Base-by-base conservation (phyloP, 2,888 invertebrate genomes). In the Liopterus haemorrhoidalis region DNA sequence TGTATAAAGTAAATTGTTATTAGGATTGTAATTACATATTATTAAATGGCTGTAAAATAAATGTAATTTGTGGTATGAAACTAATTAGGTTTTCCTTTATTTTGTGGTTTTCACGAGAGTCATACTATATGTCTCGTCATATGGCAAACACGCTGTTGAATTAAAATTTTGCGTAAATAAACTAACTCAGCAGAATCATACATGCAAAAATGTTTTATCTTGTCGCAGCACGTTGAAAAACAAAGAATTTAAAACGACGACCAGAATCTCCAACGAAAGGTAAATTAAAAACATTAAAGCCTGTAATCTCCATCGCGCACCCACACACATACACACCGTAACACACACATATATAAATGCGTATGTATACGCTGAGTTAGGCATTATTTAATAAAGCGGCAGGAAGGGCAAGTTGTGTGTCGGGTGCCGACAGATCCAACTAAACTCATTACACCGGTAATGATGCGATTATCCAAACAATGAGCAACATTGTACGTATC, bases 361-460 rank as follows among this genome's bases (percentile, higher is more conserved):
- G 5, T 19, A 8, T 19, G 28, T 20, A 31, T 16, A 31, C 14
- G 18, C 22, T 22, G 11, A 6, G 16, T 8, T 11, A 14, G 33
- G 41, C 41, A 24, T 43, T 43, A 43, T 43, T 43, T 43, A 43
- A 43, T 43, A 43, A 43, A 30, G 15, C 12, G 15, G 31, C 31
- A 31, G 14, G 31, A n/a, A 5, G 28, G 28, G 31, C 14, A 15
- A 14, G 15, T 8, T 9, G 8, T 31, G 14, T 14, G 31, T 12
- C 31, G 31, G 14, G 15, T 14, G 14, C 31, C 8, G 14, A 8
- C 12, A 31, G 31, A 31, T 31, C 15, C 42, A 36, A 30, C 42
- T 43, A 43, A 43, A 43, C 35, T 43, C 42, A 43, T 43, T 43
- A 43, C 42, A 43, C 42, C 42, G 42, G 42, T 43, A 43, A 43